Percentiles rank a stretch among this genome's conserved stretches.
phyloP scores from a whole-genome alignment of 2,888 invertebrate genomes.

The Pyrochroa serraticornis region DNA sequence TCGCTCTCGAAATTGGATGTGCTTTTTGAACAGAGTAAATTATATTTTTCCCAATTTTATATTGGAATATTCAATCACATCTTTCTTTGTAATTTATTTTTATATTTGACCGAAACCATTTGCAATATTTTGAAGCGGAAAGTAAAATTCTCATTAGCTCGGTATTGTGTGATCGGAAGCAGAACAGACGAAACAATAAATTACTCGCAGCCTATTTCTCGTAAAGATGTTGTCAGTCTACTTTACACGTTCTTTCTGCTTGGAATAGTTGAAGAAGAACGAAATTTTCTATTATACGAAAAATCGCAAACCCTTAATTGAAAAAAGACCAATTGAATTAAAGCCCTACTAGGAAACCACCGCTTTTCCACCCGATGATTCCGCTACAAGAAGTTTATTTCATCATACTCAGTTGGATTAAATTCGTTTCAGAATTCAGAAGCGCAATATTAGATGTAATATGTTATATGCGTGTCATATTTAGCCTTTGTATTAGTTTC shows the following conservation, averaged over 20 bases:
- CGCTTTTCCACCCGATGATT: background rate
- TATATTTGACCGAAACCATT: background rate
- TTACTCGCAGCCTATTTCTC: conserved; percentile 17
- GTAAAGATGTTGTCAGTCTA: conserved; percentile 21
- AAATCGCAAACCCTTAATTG: background rate
- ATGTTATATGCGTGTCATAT: conserved; percentile 9
- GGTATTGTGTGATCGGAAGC: conserved; percentile 26
- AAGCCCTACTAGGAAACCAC: too few relatives aligned
- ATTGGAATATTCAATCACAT: background rate
- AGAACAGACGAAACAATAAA: conserved; percentile 26
- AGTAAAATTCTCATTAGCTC: conserved; percentile 26
- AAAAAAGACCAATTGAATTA: too few relatives aligned
- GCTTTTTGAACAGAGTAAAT: too few relatives aligned
- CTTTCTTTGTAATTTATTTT: background rate
- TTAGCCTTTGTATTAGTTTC: conserved; percentile 7
- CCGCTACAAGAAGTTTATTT: background rate
- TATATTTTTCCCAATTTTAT: background rate
- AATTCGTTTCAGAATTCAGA: background rate
- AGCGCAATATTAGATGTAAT: conserved; percentile 4
- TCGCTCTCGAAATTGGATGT: too few relatives aligned
- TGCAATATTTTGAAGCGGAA: conserved; percentile 11
- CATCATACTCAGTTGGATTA: background rate
- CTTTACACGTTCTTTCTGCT: conserved; percentile 19
- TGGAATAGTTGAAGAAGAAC: conserved; percentile 16
- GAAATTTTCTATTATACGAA: conserved; percentile 11